Percentiles rank a stretch among this genome's conserved stretches.
These are phyloP conservation scores for Coelinius sp. DNA, from an alignment of 2,888 invertebrate genomes.

Conservation along the genomic window DNA sequence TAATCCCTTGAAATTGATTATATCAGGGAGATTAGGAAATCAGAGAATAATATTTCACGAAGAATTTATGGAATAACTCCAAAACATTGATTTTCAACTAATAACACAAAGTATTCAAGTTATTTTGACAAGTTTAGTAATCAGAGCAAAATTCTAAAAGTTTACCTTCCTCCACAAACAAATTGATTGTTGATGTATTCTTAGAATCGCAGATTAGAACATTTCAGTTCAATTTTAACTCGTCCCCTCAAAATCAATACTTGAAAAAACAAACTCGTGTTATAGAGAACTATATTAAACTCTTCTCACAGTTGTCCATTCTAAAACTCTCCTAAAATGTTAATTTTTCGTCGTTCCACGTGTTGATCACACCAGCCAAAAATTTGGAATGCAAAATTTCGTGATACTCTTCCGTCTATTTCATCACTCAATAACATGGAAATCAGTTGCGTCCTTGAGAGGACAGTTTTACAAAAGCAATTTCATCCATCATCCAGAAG, in stretches of 20 bases:
- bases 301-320: background rate
- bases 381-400: slow-evolving; percentile 14
- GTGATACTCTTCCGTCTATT: background rate
- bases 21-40: background rate
- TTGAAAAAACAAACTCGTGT: background rate
- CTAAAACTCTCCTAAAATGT: background rate
- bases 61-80: background rate
- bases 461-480: background rate
- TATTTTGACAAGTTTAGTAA: background rate
- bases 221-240: background rate
- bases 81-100: background rate
- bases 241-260: background rate
- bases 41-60: background rate
- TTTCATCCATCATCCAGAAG: background rate
- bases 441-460: background rate
- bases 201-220: no score
- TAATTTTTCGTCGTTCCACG: background rate
- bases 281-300: background rate
- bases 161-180: no score
- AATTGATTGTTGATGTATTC: no score
- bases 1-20: background rate
- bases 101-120: background rate
- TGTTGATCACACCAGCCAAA: background rate
- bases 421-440: background rate
- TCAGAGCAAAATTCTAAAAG: background rate